Evolutionary conservation across 2,797 vertebrate genomes (phyloP).

Genomic region (Enteromius thamalakanensis): DNA sequence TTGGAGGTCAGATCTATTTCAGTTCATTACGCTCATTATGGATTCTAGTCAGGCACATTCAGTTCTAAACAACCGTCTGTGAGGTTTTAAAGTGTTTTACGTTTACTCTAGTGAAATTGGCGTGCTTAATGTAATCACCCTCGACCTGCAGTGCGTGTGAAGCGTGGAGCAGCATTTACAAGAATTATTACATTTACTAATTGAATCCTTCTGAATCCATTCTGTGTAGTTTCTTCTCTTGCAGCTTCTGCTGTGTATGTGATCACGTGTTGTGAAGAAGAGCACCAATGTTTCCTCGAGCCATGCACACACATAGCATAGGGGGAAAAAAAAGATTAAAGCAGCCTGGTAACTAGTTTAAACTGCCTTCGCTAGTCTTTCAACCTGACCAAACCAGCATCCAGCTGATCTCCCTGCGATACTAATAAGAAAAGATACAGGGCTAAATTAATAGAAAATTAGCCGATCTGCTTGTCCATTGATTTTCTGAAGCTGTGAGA

Average conservation of each 20-base stretch:
- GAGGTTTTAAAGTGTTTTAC: neutral
- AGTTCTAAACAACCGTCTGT: neutral
- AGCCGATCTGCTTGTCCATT: neutral
- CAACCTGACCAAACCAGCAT: neutral
- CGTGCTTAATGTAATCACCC: neutral
- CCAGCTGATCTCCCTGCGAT: neutral
- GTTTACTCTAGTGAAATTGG: neutral
- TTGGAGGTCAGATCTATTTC: slow-evolving; percentile 27
- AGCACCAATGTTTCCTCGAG: neutral
- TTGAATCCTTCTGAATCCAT: slow-evolving; percentile 1
- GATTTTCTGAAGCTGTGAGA: slow-evolving; percentile 25
- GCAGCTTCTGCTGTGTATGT: neutral
- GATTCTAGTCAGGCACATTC: neutral
- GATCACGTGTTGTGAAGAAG: slow-evolving; percentile 11
- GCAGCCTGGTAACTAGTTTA: neutral
- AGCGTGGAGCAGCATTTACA: neutral
- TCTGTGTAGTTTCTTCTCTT: neutral
- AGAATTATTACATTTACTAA: slow-evolving; percentile 5
- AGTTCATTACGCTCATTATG: neutral
- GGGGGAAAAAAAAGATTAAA: neutral
- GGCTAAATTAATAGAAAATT: neutral
- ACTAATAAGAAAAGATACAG: neutral
- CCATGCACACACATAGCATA: neutral
- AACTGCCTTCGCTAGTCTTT: neutral
- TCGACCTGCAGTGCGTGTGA: neutral